Percentiles rank a stretch among this genome's conserved stretches.
phyloP scores from a whole-genome alignment of 2,797 vertebrate genomes.

The Lacerta agilis region DNA sequence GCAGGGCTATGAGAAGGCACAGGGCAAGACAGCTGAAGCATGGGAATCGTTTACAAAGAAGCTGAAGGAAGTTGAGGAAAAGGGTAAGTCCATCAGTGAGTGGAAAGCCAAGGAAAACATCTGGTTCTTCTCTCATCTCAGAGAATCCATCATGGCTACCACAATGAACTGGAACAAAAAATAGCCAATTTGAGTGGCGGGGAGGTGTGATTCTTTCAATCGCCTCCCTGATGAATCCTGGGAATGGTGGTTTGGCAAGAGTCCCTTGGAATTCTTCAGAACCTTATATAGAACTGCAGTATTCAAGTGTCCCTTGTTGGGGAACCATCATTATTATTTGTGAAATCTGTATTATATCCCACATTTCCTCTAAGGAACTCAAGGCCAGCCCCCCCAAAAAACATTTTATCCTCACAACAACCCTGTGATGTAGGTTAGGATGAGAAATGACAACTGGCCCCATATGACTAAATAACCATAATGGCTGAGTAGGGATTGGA shows the following conservation, averaged over 20 bases:
- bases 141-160: not conserved
- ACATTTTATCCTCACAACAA: not conserved
- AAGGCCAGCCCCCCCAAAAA: not conserved
- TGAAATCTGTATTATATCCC: not conserved
- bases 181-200: not conserved
- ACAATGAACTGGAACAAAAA: not conserved
- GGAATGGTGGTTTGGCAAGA: not conserved
- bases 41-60: conserved; percentile 13
- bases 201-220: not conserved
- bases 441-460: not conserved
- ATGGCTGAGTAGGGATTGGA: not conserved
- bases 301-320: not conserved
- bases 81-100: not conserved
- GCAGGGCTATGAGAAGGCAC: not conserved
- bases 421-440: not conserved
- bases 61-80: not conserved
- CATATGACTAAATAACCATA: not conserved
- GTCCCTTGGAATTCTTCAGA: not conserved
- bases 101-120: no score
- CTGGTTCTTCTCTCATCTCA: not conserved
- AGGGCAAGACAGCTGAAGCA: not conserved
- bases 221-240: not conserved
- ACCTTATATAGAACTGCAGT: not conserved
- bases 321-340: not conserved
- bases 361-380: not conserved